Evolutionary conservation across 2,888 invertebrate species (phyloP), one percentile per base, ranked within the genome.

Genomic region (Neoascia interrupta): DNA sequence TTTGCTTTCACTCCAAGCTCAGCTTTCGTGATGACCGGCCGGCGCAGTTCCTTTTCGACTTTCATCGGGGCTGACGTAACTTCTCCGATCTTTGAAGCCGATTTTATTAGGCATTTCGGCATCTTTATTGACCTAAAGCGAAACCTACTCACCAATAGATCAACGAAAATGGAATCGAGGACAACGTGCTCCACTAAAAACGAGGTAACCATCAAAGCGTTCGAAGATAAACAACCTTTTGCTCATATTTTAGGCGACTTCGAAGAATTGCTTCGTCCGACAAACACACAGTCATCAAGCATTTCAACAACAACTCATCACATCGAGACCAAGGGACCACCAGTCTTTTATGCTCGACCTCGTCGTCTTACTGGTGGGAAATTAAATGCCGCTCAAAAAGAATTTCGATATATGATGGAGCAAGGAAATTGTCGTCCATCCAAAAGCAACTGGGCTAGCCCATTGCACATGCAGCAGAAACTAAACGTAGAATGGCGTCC

Each of bases 51-150:
- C n/a, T n/a, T n/a, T n/a, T n/a, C n/a, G n/a, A n/a, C n/a, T n/a
- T 81, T 81, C 47, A 0, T 75, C 1, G 8, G 61, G 0, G 74
- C 66, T 2, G 39, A 74, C 28, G 66, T 81, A 5, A 54, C 13
- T 4, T 16, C 28, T 4, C 23, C 73, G 1, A 64, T 81, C 3
- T 69, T 70, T 39, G 64, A 64, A 8, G 41, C 13, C 1, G 64
- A 73, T 53, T 73, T 70, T 23, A 43, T 68, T 1, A 61, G 28
- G 10, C 23, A 56, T n/a, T 63, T 39, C 31, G 73, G 54, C 49
- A 31, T 81, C 6, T 6, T 69, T 1, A 60, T 80, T 6, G 69
- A 49, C 28, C 15, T 49, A 13, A 61, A 39, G 13, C 18, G 26
- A 10, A 61, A 37, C 23, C 18, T 37, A 3, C 1, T 61, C n/a